Evolutionary conservation across 1,140 invertebrate genomes (phyloP), one percentile per base, ranked within the genome.

Genomic region (Aphidius ervi): DNA sequence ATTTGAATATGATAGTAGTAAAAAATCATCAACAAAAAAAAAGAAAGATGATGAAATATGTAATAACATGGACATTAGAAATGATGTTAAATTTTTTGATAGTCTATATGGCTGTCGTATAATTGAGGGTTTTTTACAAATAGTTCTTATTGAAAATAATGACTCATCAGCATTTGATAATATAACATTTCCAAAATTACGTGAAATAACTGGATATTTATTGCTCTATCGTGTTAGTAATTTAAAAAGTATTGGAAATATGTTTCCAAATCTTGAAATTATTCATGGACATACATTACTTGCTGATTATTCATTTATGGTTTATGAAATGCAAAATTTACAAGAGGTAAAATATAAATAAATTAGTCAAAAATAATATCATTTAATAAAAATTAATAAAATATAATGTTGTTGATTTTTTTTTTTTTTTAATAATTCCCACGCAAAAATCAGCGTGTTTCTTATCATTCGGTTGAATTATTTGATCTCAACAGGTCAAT

Each of bases 141-240:
- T 89, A 58, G 75, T 86, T 8, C 73, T 88, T 5, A 84, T 90
- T 40, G 84, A 87, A 59, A 76, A 74, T 53, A 40, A 40, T n/a
- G 16, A 75, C 4, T 31, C 23, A 31, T 77, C 6, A 71, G 74
- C 5, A 76, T 84, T 81, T 58, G 66, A 72, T 37, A 81, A 81
- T 61, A 67, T 85, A 9, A 75, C 63, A 46, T 89, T 86, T 74
- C 87, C 87, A 3, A 75, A 83, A 55, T 65, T 85, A 5, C 69
- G 77, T 23, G 77, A 91, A 75, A 88, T 92, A 56, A 90, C 88
- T 4, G 87, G 84, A 41, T 89, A 87, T 71, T 70, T 92, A 9
- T 69, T 91, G 2, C 56, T 91, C 4, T 90, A 85, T 67, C 77
- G 87, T 57, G 86, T 87, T 7, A 82, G 81, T 63, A 85, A 84